Conservation (phyloP, 2,113 vertebrate genomes). For the Peromyscus californicus region DNA sequence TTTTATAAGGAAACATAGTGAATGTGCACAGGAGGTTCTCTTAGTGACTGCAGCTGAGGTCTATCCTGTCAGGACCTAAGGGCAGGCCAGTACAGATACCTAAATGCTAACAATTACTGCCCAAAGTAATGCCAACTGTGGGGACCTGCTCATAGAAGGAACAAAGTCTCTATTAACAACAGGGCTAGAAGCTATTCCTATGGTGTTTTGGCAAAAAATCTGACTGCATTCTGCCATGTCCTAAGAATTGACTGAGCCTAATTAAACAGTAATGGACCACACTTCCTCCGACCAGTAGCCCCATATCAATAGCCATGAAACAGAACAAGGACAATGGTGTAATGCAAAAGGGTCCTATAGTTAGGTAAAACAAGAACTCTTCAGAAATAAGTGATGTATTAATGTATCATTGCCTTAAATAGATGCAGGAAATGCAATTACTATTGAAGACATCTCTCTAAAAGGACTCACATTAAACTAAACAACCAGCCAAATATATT, state of each 20-base stretch:
- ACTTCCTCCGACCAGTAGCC: neutral
- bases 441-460: neutral
- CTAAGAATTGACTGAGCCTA: neutral
- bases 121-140: neutral
- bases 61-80: too few species aligned
- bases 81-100: too few species aligned
- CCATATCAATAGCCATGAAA: neutral
- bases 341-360: neutral
- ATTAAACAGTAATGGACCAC: neutral
- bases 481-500: neutral
- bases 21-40: too few species aligned
- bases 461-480: neutral
- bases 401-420: neutral
- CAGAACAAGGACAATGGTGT: neutral
- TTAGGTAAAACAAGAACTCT: neutral
- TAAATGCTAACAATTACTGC: too few species aligned
- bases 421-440: neutral
- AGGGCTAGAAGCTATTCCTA: neutral
- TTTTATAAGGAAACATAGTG: too few species aligned
- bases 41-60: too few species aligned
- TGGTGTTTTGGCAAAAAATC: neutral
- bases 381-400: neutral
- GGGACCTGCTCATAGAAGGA: neutral
- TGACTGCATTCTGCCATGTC: neutral
- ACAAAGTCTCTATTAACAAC: neutral